Conservation (phyloP, 2,113 vertebrate genomes). For the Todiramphus chloris region DNA sequence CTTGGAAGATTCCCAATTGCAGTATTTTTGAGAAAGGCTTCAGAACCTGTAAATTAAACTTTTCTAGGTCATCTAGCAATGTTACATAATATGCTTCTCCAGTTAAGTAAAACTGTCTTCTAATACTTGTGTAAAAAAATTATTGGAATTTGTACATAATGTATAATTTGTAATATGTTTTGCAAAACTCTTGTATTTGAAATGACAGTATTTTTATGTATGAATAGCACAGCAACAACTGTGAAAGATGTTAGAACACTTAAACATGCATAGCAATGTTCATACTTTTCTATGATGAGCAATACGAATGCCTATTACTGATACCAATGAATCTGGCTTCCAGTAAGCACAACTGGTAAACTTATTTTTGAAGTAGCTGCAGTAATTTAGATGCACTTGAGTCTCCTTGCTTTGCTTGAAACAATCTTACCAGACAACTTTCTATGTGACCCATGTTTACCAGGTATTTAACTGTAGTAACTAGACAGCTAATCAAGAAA, state of each 20-base stretch:
- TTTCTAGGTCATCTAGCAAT: slow-evolving; percentile 26
- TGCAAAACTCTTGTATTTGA: slow-evolving; percentile 60
- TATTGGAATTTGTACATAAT: slow-evolving; percentile 67
- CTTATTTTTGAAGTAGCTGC: background rate
- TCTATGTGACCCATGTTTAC: slow-evolving; percentile 17
- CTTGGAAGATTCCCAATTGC: background rate
- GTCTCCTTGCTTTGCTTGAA: slow-evolving; percentile 20
- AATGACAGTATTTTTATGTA: slow-evolving; percentile 66
- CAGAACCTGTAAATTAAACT: slow-evolving; percentile 3
- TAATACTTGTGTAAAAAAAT: slow-evolving; percentile 42
- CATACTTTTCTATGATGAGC: slow-evolving; percentile 9
- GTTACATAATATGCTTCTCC: slow-evolving; percentile 1
- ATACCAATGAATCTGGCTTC: slow-evolving; percentile 41
- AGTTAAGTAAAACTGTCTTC: background rate
- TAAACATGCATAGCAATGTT: slow-evolving; percentile 20
- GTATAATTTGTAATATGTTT: slow-evolving; percentile 70
- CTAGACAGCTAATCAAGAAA: slow-evolving; percentile 31
- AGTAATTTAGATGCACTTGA: background rate
- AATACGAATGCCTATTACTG: slow-evolving; percentile 33
- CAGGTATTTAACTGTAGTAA: slow-evolving; percentile 20
- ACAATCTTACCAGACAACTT: background rate
- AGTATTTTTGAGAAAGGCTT: background rate
- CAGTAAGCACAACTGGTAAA: slow-evolving; percentile 47
- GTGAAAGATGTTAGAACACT: slow-evolving; percentile 41
- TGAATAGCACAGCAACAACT: slow-evolving; percentile 51